Base-by-base conservation (phyloP, 2,797 vertebrate genomes). In the Hippocampus kuda region DNA sequence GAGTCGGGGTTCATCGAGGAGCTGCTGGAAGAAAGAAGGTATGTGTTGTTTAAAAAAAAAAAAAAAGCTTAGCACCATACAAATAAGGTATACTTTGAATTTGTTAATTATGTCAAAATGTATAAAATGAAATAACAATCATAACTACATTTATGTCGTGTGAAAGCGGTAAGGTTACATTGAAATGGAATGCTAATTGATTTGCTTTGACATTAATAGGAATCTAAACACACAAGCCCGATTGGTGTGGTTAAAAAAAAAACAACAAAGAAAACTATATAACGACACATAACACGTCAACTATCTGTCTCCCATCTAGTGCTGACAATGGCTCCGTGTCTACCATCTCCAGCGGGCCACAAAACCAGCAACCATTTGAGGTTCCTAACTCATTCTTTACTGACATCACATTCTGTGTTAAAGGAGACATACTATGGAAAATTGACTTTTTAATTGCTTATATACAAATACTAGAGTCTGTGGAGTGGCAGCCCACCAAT, bases 1-100 rank as follows among this genome's bases (percentile, higher is more conserved):
- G 94, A 98, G 63, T 98, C 96, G 22, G 96, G 97, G 10, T 99
- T 99, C 80, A 98, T 99, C n/a, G 96, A 99, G 77, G 95, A 98
- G 71, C 92, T 97, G 71, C 92, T 94, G 0, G 94, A 94, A 74
- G 94, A 96, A 77, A 90, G 92, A 51, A 95, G 94, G 95, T 98
- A 26, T 48, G 86, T 71, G 83, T 78, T 27, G 3, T 18, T 64
- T 6, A 34, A 34, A 6, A 30, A 30, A 30, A 30, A 34, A 6
- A 41, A 53, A 38, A 27, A 27, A 66, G 16, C 30, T 26, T 53
- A 66, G 26, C 48, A 53, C 65, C 49, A 41, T 66, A 13, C 41
- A 44, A 46, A 46, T 65, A 22, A 24, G 44, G 16, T 38, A 34
- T 9, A 9, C 16, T 10, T 18, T 61, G 1, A 34, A 60, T n/a